Conservation (phyloP, 2,888 invertebrate genomes). For the Parnassius glacialis region DNA sequence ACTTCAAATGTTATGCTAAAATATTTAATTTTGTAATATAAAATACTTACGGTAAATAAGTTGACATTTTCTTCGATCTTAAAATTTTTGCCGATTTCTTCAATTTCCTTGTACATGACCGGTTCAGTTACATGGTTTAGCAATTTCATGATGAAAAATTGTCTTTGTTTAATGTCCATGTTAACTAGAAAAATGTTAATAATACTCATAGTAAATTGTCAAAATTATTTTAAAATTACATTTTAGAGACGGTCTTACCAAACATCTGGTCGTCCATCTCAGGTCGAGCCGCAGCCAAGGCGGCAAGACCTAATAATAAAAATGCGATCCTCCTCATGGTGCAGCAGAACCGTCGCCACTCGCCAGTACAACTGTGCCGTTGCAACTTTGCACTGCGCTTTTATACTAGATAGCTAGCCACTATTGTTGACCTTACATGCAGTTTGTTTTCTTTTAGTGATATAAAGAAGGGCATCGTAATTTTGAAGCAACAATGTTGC, state of each 20-base stretch:
- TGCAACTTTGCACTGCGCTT: conserved; percentile 34
- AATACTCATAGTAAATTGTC: too few relatives aligned
- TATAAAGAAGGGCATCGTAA: conserved; percentile 7
- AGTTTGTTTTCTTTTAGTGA: conserved; percentile 27
- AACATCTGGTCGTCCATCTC: conserved; percentile 51
- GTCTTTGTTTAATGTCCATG: conserved; percentile 64
- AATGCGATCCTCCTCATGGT: conserved; percentile 60
- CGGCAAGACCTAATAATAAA: conserved; percentile 59
- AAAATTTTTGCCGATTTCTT: conserved; percentile 62
- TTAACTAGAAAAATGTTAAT: conserved; percentile 43
- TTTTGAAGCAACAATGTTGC: conserved; percentile 8
- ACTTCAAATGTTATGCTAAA: background rate
- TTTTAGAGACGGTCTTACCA: conserved; percentile 42
- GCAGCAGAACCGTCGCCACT: conserved; percentile 47
- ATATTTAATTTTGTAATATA: background rate
- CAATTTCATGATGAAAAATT: conserved; percentile 72
- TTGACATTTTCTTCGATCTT: conserved; percentile 66
- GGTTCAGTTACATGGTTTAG: too few relatives aligned
- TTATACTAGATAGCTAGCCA: conserved; percentile 40
- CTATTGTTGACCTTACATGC: conserved; percentile 11
- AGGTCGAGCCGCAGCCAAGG: conserved; percentile 57
- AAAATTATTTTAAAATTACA: background rate
- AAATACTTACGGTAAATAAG: conserved; percentile 52
- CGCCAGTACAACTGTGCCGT: conserved; percentile 56
- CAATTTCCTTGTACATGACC: conserved; percentile 73